Evolutionary conservation across 2,888 invertebrate genomes (phyloP).

Genomic region (Baronia brevicornis): DNA sequence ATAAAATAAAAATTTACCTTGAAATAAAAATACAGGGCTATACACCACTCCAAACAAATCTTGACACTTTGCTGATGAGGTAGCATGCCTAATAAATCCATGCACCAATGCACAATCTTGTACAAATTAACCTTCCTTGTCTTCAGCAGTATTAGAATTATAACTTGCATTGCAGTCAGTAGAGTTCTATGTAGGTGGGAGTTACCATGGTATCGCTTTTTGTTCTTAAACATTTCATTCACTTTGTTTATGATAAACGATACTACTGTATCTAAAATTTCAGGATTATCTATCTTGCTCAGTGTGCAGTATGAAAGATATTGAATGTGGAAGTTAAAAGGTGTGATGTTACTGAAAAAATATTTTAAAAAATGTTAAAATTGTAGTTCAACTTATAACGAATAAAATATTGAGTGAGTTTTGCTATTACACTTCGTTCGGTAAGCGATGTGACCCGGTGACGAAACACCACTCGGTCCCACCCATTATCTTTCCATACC

Average conservation of each 20-base stretch:
- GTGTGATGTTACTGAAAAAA: conserved; percentile 38
- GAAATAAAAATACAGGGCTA: conserved; percentile 43
- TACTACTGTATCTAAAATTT: conserved; percentile 32
- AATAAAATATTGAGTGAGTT: too few relatives aligned
- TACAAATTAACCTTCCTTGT: conserved; percentile 25
- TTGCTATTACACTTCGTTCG: too few relatives aligned
- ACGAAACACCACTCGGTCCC: too few relatives aligned
- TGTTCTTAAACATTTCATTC: conserved; percentile 43
- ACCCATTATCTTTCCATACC: too few relatives aligned
- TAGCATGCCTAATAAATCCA: conserved; percentile 43
- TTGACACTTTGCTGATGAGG: conserved; percentile 59
- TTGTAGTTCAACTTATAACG: too few relatives aligned
- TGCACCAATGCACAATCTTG: conserved; percentile 39
- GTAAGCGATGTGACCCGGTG: too few relatives aligned
- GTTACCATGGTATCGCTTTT: conserved; percentile 59
- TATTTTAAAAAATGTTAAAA: conserved; percentile 14
- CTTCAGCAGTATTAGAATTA: conserved; percentile 40
- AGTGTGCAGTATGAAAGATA: conserved; percentile 36
- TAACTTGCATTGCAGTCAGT: conserved; percentile 45
- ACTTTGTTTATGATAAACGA: conserved; percentile 42
- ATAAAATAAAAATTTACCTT: conserved; percentile 36
- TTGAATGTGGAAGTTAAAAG: conserved; percentile 50
- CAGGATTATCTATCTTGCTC: conserved; percentile 34
- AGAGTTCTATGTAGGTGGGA: conserved; percentile 52
- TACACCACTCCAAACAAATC: conserved; percentile 57